Conservation (phyloP, 2,797 vertebrate species). For the Perodicticus potto region DNA sequence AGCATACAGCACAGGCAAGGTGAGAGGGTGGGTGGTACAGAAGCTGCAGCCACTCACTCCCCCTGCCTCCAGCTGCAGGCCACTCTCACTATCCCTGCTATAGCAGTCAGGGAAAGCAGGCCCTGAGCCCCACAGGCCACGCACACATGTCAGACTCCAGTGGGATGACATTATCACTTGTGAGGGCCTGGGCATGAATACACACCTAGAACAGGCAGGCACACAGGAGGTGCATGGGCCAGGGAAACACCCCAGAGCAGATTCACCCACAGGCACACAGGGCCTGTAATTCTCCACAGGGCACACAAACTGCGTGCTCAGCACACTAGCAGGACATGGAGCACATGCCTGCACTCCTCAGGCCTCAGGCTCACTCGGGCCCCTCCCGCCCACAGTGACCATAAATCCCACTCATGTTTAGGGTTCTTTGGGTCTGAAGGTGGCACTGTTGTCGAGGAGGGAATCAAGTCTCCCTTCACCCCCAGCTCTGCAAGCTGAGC, state of each 20-base stretch:
- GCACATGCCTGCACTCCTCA: background rate
- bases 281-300: background rate
- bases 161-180: background rate
- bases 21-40: background rate
- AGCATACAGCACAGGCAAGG: background rate
- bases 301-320: rapidly evolving
- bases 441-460: background rate
- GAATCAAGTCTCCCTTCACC: background rate
- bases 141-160: no score
- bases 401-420: background rate
- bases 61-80: background rate
- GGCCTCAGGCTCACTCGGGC: rapidly evolving
- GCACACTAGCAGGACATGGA: background rate
- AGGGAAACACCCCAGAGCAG: no score
- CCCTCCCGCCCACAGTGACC: background rate
- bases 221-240: background rate
- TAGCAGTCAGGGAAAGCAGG: no score
- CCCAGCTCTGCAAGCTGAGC: background rate
- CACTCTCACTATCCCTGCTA: background rate
- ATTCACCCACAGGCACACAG: background rate
- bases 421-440: background rate
- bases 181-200: background rate
- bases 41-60: background rate
- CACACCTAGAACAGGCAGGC: background rate
- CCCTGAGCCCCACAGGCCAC: no score